Conservation (phyloP, 2,888 invertebrate genomes). For the Tortrix viridana region DNA sequence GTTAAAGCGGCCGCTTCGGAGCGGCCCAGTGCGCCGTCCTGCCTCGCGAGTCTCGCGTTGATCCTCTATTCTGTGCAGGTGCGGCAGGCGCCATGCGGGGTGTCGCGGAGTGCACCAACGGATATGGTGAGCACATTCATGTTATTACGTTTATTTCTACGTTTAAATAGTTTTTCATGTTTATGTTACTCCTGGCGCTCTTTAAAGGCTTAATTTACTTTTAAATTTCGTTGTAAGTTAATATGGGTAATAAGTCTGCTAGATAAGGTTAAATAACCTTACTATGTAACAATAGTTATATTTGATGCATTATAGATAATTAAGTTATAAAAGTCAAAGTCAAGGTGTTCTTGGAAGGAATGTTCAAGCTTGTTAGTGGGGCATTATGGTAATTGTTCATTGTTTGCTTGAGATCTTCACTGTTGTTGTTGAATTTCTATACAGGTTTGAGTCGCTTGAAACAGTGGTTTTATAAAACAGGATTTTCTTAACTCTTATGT, state of each 20-base stretch:
- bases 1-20: conserved; percentile 46
- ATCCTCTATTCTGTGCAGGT: conserved; percentile 8
- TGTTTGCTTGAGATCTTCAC: neutral
- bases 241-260: too few relatives aligned
- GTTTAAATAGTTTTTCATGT: neutral
- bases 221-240: too few relatives aligned
- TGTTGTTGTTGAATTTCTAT: too few relatives aligned
- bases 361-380: conserved; percentile 24
- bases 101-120: conserved; percentile 27
- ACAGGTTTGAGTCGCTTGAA: too few relatives aligned
- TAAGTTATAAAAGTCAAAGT: conserved; percentile 33
- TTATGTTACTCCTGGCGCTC: neutral
- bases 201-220: too few relatives aligned
- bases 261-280: too few relatives aligned
- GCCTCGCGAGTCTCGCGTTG: neutral
- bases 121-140: conserved; percentile 22
- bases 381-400: neutral
- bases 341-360: conserved; percentile 25
- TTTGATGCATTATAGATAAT: conserved; percentile 8
- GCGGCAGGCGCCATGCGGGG: conserved; percentile 22
- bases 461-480: too few relatives aligned
- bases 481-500: too few relatives aligned
- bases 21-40: conserved; percentile 17
- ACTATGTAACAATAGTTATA: too few relatives aligned
- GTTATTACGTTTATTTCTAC: neutral